phyloP scores from a whole-genome alignment of 2,113 vertebrate species.

The Heterocephalus glaber region DNA sequence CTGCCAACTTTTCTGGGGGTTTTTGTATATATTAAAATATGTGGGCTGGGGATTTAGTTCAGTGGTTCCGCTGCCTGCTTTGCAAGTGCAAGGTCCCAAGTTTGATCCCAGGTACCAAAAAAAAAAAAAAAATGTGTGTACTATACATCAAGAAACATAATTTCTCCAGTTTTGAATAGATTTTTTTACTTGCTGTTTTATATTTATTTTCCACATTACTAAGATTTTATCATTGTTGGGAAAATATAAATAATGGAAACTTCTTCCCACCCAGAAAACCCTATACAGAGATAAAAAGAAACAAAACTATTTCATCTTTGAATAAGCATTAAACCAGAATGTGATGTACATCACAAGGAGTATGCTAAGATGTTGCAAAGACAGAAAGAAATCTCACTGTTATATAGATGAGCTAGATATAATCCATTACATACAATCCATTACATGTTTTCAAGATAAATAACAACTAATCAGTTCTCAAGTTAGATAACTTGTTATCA shows the following conservation, averaged over 20 bases:
- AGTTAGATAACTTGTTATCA: not conserved
- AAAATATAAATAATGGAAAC: constrained; percentile 15
- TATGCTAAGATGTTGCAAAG: not conserved
- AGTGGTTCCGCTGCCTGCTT: too few relatives aligned
- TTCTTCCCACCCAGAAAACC: not conserved
- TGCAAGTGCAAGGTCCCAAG: too few relatives aligned
- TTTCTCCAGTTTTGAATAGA: not conserved
- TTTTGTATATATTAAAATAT: not conserved
- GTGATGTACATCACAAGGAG: not conserved
- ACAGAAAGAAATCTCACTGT: not conserved
- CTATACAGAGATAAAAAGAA: not conserved
- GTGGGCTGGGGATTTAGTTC: too few relatives aligned
- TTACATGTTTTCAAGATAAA: not conserved
- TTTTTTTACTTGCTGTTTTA: not conserved
- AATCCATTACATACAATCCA: not conserved
- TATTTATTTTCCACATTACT: not conserved
- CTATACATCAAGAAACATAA: not conserved
- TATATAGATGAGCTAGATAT: not conserved
- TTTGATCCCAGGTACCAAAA: too few relatives aligned
- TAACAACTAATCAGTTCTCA: not conserved
- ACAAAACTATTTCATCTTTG: not conserved
- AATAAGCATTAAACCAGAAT: constrained; percentile 34
- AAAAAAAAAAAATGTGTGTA: not conserved
- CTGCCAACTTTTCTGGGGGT: not conserved
- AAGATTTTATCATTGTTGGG: not conserved